A percentile compares a stretch with the other conserved stretches of the same genome.
Evolutionary conservation across 2,113 vertebrate genomes (phyloP).

Genomic region (Erythrolamprus reginae): DNA sequence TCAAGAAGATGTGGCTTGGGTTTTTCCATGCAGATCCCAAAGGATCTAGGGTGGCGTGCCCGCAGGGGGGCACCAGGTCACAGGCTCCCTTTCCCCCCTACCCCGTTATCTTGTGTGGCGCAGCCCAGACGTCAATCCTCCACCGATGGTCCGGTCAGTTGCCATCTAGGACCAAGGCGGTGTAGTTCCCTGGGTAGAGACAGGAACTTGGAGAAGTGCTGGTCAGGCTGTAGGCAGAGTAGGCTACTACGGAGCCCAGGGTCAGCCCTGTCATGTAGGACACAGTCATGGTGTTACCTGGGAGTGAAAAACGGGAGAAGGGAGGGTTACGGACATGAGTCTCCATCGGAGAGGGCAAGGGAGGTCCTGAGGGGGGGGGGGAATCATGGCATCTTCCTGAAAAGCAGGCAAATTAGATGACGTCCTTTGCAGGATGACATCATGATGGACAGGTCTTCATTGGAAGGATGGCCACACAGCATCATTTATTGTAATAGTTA

Average conservation of each 20-base stretch:
- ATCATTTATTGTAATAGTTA: not conserved
- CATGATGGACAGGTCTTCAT: not conserved
- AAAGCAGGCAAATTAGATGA: not conserved
- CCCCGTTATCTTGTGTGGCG: not conserved
- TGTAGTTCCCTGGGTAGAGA: conserved; percentile 57
- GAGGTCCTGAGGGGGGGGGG: fast-evolving
- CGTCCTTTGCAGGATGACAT: not conserved
- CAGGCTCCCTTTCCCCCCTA: not conserved
- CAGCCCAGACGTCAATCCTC: not conserved
- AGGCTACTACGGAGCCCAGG: conserved; percentile 88
- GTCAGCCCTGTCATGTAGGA: conserved; percentile 97
- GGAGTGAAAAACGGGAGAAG: not conserved
- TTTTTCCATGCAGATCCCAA: not conserved
- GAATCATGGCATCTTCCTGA: not conserved
- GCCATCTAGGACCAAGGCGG: conserved; percentile 58
- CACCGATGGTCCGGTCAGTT: conserved; percentile 61
- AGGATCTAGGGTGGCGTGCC: not conserved
- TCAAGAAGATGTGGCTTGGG: not conserved
- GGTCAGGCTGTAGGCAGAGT: conserved; percentile 90
- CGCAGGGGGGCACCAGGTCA: not conserved
- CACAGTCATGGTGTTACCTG: conserved; percentile 98
- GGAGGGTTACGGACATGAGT: not conserved
- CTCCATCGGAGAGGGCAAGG: not conserved
- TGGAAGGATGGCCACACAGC: not conserved
- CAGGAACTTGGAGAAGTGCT: conserved; percentile 67